A percentile compares a stretch with the other conserved stretches of the same genome.
Evolutionary conservation across 2,888 invertebrate species (phyloP).

Genomic region (Tipula lateralis): DNA sequence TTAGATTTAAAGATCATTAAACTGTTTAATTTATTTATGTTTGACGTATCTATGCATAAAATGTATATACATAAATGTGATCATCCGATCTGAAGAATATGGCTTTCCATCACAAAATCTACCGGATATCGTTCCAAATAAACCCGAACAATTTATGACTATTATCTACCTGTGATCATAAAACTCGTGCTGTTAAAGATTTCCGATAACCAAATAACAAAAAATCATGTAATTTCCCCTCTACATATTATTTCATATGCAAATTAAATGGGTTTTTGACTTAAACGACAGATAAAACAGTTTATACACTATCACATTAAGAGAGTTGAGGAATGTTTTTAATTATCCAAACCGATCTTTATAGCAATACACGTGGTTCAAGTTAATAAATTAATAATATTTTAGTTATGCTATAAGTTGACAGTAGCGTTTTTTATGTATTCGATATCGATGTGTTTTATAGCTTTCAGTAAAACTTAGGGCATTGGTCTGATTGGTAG

Average conservation of each 20-base stretch:
- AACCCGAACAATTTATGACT: background rate
- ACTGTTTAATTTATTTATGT: background rate
- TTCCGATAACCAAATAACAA: background rate
- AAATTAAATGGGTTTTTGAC: background rate
- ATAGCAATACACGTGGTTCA: background rate
- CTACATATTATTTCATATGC: background rate
- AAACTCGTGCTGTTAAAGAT: background rate
- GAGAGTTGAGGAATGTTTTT: background rate
- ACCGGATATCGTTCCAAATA: background rate
- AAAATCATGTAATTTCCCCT: background rate
- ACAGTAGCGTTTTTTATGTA: background rate
- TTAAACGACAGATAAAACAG: background rate
- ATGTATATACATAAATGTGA: too few relatives aligned
- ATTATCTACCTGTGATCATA: background rate
- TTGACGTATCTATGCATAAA: background rate
- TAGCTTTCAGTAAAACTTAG: too few relatives aligned
- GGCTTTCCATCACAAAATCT: background rate
- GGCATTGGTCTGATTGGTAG: too few relatives aligned
- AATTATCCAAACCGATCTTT: background rate
- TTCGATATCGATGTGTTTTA: too few relatives aligned
- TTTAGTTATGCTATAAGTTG: background rate
- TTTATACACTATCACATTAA: background rate
- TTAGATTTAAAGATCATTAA: constrained; percentile 19
- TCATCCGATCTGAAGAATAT: background rate
- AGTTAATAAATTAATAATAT: background rate